Base-by-base conservation (phyloP, 2,888 invertebrate species). In the Apotomis capreana region DNA sequence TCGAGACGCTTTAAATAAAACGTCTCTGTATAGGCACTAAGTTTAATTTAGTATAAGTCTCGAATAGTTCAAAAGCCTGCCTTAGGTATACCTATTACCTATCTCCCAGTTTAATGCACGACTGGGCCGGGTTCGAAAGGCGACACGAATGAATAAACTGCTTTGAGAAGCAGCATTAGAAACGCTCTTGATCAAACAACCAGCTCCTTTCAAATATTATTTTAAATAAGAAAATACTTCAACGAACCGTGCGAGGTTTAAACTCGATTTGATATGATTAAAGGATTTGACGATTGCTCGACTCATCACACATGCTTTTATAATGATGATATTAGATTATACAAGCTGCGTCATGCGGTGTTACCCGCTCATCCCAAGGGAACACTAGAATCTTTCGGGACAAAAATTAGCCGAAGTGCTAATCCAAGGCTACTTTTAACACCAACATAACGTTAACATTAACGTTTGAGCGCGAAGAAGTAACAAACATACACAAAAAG, bases 71-170 rank as follows among this genome's bases (percentile, higher is more conserved):
- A 49, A 3, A 49, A 12, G 5, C 3, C 2, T 12, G 9, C 12
- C n/a, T 15, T 15, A 5, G 54, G 9, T 55, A 9, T 26, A 55
- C 15, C 36, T 5, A 12, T 5, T 26, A 55, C 15, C 36, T 5
- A 12, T 5, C 57, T 8, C 12, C 55, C 49, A 51, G 55, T 63
- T 70, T 70, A 52, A 74, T 40, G 68, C 58, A 44, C 64, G 51
- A 65, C 52, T 58, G 68, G 62, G 4, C 46, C 12, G 57, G 71
- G 61, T 49, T 52, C 51, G 13, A 46, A 64, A 59, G 26, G 54
- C 59, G 58, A 52, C 26, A 59, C 59, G 70, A 64, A 54, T 70
- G 70, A 70, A 61, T 61, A 60, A 68, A 64, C 58, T 57, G 55
- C 49, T 59, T 36, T 68, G 68, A 60, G 49, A 26, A 46, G 57